These are phyloP conservation scores for Porites divaricata DNA, from an alignment of 92 coral and sea anemone genomes.

Conservation along the genomic window DNA sequence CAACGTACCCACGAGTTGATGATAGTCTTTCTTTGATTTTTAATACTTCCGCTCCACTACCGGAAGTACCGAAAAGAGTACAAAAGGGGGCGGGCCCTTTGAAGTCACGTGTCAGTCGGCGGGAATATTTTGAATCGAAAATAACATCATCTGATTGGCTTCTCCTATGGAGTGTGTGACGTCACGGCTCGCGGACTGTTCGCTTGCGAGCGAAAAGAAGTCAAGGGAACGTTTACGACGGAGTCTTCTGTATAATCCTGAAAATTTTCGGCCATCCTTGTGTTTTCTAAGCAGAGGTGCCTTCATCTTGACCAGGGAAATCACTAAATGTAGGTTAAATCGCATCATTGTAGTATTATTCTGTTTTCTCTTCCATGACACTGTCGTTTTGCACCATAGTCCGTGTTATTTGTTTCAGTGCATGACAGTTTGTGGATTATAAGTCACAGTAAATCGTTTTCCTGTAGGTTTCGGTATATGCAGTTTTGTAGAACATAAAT, in stretches of 20 bases:
- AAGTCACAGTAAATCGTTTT: constrained; percentile 1
- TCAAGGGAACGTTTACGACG: constrained; percentile 70
- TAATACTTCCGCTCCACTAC: not conserved
- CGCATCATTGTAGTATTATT: constrained; percentile 11
- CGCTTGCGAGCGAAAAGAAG: constrained; percentile 78
- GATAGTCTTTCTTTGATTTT: too few species aligned
- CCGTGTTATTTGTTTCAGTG: constrained; percentile 42
- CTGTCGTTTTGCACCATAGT: constrained; percentile 32
- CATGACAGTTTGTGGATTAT: constrained; percentile 31
- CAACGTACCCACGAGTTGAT: too few species aligned
- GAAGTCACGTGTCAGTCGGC: constrained; percentile 87
- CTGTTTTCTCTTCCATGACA: not conserved
- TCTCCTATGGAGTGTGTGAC: constrained; percentile 63
- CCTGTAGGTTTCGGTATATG: not conserved
- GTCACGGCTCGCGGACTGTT: constrained; percentile 88
- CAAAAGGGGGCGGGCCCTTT: constrained; percentile 76
- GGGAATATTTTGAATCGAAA: constrained; percentile 94
- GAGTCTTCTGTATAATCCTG: constrained; percentile 81
- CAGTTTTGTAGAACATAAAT: not conserved
- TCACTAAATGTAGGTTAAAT: constrained; percentile 23
- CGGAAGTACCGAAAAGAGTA: constrained; percentile 80
- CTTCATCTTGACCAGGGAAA: constrained; percentile 2
- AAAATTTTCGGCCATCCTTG: constrained; percentile 80
- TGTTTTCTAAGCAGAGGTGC: constrained; percentile 16
- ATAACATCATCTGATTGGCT: constrained; percentile 74